Percentiles rank a stretch among this genome's conserved stretches.
phyloP scores from a whole-genome alignment of 1,140 invertebrate species.

The Drosophila parabipectinata region DNA sequence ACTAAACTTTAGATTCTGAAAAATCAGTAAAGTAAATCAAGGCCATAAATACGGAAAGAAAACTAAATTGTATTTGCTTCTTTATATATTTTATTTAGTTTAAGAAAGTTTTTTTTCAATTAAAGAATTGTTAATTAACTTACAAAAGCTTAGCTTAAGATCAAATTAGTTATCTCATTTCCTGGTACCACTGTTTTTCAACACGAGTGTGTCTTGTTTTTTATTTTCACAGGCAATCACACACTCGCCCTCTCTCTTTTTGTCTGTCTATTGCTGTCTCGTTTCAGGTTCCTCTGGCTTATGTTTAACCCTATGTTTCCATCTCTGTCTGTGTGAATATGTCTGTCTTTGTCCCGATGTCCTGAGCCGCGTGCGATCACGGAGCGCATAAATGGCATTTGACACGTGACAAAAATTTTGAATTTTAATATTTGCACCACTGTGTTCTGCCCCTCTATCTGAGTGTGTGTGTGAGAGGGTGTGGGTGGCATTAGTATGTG shows the following conservation, averaged over 20 bases:
- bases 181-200: not conserved
- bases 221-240: not conserved
- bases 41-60: too few species aligned
- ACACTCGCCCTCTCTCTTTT: not conserved
- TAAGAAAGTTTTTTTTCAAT: too few species aligned
- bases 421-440: slow-evolving; percentile 75
- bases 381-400: slow-evolving; percentile 80
- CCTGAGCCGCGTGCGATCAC: slow-evolving; percentile 66
- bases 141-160: too few species aligned
- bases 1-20: not conserved
- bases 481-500: not conserved
- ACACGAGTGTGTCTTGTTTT: not conserved
- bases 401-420: slow-evolving; percentile 78
- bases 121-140: too few species aligned
- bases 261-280: not conserved
- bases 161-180: too few species aligned
- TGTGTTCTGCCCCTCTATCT: slow-evolving; percentile 14
- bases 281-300: not conserved
- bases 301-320: not conserved
- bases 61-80: too few species aligned
- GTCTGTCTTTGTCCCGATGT: slow-evolving; percentile 4
- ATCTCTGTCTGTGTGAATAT: slow-evolving; percentile 6
- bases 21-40: too few species aligned
- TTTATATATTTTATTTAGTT: too few species aligned
- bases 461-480: slow-evolving; percentile 1